Percentiles rank a stretch among this genome's conserved stretches.
phyloP scores from a whole-genome alignment of 2,888 invertebrate genomes.

The Phortica magna region DNA sequence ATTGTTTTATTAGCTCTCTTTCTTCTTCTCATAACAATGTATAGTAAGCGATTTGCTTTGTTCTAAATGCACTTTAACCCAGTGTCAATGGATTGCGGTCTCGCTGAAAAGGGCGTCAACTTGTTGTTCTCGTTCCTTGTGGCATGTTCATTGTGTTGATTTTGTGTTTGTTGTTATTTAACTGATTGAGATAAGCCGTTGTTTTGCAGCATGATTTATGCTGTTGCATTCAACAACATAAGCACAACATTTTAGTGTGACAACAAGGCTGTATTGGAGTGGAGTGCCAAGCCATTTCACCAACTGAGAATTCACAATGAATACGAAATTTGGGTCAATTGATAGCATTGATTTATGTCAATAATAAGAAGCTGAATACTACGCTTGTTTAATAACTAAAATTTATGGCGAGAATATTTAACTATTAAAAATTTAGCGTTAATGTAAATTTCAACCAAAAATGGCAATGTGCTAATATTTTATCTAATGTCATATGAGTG shows the following conservation, averaged over 20 bases:
- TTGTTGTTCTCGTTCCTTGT: slow-evolving; percentile 42
- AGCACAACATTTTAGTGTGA: slow-evolving; percentile 46
- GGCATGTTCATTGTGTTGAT: slow-evolving; percentile 7
- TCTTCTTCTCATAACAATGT: too few relatives aligned
- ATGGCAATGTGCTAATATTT: slow-evolving; percentile 40
- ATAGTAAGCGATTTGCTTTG: too few relatives aligned
- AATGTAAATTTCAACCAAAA: slow-evolving; percentile 46
- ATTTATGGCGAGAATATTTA: background rate
- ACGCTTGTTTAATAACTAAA: background rate
- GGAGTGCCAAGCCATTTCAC: slow-evolving; percentile 39
- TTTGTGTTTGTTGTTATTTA: slow-evolving; percentile 26
- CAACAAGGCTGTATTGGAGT: slow-evolving; percentile 62
- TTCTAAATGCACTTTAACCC: too few relatives aligned
- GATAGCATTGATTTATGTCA: background rate
- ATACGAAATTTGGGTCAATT: slow-evolving; percentile 1
- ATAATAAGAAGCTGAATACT: background rate
- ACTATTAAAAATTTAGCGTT: background rate
- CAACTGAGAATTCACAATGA: too few relatives aligned
- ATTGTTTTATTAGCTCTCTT: slow-evolving; percentile 21
- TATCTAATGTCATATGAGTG: slow-evolving; percentile 18
- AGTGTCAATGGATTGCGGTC: too few relatives aligned
- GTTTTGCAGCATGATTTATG: slow-evolving; percentile 59
- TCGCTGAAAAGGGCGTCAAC: background rate
- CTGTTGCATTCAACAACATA: slow-evolving; percentile 32
- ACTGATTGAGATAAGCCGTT: slow-evolving; percentile 61